These are phyloP conservation scores for Lucinisca nassula DNA, from an alignment of 2,888 invertebrate genomes.

Conservation along the genomic window DNA sequence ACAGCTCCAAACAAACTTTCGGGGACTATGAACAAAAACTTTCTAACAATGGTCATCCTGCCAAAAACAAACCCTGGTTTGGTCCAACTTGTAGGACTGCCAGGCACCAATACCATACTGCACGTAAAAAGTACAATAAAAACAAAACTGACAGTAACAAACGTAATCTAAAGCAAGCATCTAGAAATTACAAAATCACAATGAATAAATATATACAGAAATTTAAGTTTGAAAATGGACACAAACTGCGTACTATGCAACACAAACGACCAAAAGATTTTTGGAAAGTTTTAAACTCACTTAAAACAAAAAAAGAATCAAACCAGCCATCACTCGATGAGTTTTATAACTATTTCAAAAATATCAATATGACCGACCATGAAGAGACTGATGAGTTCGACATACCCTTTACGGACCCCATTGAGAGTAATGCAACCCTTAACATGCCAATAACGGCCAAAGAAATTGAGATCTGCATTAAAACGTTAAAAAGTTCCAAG, in stretches of 20 bases:
- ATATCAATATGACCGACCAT: neutral
- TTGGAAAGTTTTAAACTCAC: constrained; percentile 22
- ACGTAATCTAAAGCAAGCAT: neutral
- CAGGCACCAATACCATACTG: constrained; percentile 1
- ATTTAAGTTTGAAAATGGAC: neutral
- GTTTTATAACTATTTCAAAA: constrained; percentile 15
- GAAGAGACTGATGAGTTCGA: neutral
- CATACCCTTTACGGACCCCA: neutral
- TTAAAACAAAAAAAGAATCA: neutral
- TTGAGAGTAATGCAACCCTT: neutral
- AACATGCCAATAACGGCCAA: constrained; percentile 19
- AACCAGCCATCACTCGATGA: neutral
- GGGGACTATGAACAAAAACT: neutral
- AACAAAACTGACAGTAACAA: neutral
- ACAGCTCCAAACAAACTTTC: neutral
- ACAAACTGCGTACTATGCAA: constrained; percentile 13
- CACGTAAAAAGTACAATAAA: neutral
- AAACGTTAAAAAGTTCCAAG: constrained; percentile 21
- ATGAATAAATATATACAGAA: constrained; percentile 18
- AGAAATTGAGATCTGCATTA: constrained; percentile 23
- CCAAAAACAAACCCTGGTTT: constrained; percentile 30
- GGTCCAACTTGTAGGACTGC: constrained; percentile 5
- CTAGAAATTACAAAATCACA: constrained; percentile 24
- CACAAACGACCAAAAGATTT: constrained; percentile 14
- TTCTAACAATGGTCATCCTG: constrained; percentile 2